Evolutionary conservation across 2,113 vertebrate genomes (phyloP).

Genomic region (Ptilonorhynchus violaceus): DNA sequence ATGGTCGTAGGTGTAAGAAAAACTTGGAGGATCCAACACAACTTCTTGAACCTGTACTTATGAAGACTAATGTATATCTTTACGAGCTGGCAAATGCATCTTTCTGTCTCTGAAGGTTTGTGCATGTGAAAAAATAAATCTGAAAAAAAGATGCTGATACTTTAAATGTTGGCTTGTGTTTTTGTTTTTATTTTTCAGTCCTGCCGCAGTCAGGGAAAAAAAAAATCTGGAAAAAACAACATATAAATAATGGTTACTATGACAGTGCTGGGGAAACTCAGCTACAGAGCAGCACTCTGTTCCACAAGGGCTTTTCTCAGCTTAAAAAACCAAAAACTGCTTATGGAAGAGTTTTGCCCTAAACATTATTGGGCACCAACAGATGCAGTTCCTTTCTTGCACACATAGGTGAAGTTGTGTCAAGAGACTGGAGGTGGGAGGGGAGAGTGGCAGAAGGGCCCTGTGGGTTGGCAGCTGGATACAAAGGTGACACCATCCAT

Average conservation of each 20-base stretch:
- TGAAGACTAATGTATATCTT: background rate
- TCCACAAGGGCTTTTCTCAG: background rate
- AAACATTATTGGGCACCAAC: background rate
- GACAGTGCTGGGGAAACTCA: background rate
- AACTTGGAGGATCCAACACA: background rate
- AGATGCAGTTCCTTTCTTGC: background rate
- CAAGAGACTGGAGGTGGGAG: background rate
- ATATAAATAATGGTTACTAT: background rate
- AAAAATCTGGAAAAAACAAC: background rate
- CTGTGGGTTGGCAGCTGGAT: background rate
- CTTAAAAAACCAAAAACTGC: background rate
- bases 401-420: background rate
- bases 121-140: background rate
- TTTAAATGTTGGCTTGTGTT: background rate
- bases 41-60: constrained; percentile 3
- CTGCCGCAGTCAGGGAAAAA: background rate
- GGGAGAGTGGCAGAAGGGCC: background rate
- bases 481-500: background rate
- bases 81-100: background rate
- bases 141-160: background rate
- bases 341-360: background rate
- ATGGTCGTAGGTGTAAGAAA: constrained; percentile 49
- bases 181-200: background rate
- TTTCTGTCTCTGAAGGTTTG: background rate
- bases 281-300: background rate